A percentile compares a stretch with the other conserved stretches of the same genome.
phyloP scores from a whole-genome alignment of 2,888 invertebrate genomes.

The Apomyelois bistriatella region DNA sequence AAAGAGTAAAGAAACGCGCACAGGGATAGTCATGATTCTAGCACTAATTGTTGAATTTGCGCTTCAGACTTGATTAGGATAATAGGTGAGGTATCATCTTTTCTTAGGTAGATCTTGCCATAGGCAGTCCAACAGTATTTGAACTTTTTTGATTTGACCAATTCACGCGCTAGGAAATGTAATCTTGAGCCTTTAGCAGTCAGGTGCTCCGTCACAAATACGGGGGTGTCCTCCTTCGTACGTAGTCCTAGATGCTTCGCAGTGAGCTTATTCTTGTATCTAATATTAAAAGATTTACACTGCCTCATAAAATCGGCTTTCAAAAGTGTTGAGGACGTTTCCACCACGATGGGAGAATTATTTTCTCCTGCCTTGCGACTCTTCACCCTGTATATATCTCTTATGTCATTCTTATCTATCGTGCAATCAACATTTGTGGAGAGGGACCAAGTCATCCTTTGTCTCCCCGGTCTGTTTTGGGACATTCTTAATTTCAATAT shows the following conservation, averaged over 20 bases:
- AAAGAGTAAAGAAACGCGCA: not conserved
- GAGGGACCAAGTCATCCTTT: slow-evolving; percentile 22
- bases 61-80: not conserved
- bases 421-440: not conserved
- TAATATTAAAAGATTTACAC: slow-evolving; percentile 14
- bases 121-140: slow-evolving; percentile 10
- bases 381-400: slow-evolving; percentile 7
- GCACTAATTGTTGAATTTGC: not conserved
- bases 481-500: slow-evolving; percentile 18
- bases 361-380: not conserved
- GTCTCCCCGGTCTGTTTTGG: slow-evolving; percentile 17
- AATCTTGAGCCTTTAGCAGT: not conserved
- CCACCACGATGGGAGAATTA: slow-evolving; percentile 13
- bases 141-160: not conserved
- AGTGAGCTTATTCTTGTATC: slow-evolving; percentile 15
- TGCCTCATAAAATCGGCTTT: slow-evolving; percentile 15
- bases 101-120: not conserved
- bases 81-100: slow-evolving; percentile 4
- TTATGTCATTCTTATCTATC: slow-evolving; percentile 2
- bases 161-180: not conserved
- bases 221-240: slow-evolving; percentile 7
- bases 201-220: slow-evolving; percentile 14
- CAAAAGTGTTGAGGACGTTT: slow-evolving; percentile 12
- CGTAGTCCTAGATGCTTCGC: slow-evolving; percentile 16
- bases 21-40: not conserved